Conservation (phyloP, 2,113 vertebrate species). For the Chauna torquata region DNA sequence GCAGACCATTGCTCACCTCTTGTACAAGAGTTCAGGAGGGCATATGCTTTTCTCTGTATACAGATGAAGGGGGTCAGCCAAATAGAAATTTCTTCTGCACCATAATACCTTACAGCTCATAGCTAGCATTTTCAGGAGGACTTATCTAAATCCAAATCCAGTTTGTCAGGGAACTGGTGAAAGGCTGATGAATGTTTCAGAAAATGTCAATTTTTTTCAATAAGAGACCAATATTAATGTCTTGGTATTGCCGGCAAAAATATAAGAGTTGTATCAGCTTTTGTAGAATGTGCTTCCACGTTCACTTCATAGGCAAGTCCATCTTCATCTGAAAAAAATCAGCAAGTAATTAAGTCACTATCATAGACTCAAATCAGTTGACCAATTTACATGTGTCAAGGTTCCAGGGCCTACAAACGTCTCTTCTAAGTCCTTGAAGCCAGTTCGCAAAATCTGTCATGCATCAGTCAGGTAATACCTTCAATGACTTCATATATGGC, state of each 20-base stretch:
- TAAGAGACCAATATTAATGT: background rate
- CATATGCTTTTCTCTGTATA: background rate
- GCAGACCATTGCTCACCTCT: background rate
- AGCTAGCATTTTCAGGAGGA: background rate
- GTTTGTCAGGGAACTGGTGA: background rate
- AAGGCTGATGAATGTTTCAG: background rate
- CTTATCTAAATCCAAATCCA: background rate
- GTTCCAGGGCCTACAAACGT: background rate
- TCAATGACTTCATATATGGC: background rate
- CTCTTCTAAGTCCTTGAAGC: rapidly evolving
- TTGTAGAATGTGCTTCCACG: background rate
- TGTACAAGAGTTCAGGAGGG: background rate
- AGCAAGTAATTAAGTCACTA: background rate
- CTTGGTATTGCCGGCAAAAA: background rate
- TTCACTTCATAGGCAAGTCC: background rate
- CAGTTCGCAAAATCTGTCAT: background rate
- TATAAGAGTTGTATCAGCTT: background rate
- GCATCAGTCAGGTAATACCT: background rate
- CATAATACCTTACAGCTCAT: background rate
- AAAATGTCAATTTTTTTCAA: background rate
- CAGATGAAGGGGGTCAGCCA: background rate
- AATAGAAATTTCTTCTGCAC: background rate
- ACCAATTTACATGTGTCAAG: background rate
- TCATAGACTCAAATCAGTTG: background rate
- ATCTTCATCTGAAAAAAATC: background rate